Conservation (phyloP, 2,888 invertebrate genomes). For the Polymixis flavicincta region DNA sequence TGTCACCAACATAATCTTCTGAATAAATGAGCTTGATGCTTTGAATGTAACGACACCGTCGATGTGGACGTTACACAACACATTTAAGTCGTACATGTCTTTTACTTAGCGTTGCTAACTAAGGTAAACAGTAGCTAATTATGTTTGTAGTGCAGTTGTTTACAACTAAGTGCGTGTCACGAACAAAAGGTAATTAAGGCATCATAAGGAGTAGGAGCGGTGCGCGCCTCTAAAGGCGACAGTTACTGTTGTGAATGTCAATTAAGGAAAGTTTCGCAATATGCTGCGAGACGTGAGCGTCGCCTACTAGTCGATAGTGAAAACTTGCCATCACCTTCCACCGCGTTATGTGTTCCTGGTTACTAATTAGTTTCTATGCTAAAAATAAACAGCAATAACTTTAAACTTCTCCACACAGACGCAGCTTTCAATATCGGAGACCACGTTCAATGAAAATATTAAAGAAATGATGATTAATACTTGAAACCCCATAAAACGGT, state of each 20-base stretch:
- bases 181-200: slow-evolving; percentile 74
- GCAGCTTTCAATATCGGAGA: background rate
- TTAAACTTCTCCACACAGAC: background rate
- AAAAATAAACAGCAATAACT: slow-evolving; percentile 1
- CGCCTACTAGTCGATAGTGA: slow-evolving; percentile 72
- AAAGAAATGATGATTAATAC: slow-evolving; percentile 52
- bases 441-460: slow-evolving; percentile 30
- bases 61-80: background rate
- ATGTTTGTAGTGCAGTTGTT: slow-evolving; percentile 63
- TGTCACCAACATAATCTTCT: slow-evolving; percentile 1
- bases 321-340: slow-evolving; percentile 69
- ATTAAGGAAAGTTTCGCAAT: slow-evolving; percentile 81
- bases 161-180: slow-evolving; percentile 64
- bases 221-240: slow-evolving; percentile 61
- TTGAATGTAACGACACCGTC: background rate
- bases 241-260: slow-evolving; percentile 77
- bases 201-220: slow-evolving; percentile 69
- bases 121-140: slow-evolving; percentile 62
- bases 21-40: slow-evolving; percentile 4
- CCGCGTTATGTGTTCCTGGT: slow-evolving; percentile 73
- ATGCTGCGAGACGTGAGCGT: slow-evolving; percentile 67
- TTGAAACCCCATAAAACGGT: slow-evolving; percentile 41
- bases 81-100: slow-evolving; percentile 22
- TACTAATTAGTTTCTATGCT: slow-evolving; percentile 9
- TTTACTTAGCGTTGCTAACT: slow-evolving; percentile 47